Evolutionary conservation across 2,113 vertebrate species (phyloP), one percentile per base, ranked within the genome.

Genomic region (Chunga burmeisteri): DNA sequence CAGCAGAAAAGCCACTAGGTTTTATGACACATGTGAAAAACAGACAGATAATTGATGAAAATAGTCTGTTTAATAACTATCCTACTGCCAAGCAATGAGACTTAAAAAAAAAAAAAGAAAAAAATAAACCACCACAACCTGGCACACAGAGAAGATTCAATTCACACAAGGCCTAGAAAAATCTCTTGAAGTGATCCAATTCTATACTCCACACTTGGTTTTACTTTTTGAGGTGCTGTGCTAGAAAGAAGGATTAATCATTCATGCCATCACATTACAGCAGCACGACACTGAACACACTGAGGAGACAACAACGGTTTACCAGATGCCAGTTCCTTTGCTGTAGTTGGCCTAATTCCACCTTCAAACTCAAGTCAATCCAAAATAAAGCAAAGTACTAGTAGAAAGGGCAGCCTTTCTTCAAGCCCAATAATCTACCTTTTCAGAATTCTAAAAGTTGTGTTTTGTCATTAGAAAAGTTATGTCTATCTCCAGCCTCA

Each of bases 41-140:
- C 55, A 86, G 72, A 81, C 23, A 80, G 32, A 77, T 77, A 93
- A 92, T 62, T 89, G 40, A 86, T 58, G 20, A 81, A 94, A 95
- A 95, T 67, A 95, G 26, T 72, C 68, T 93, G 80, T 56, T 93
- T 81, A 90, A 90, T 81, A 86, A 91, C 59, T 63, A 85, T 32
- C 42, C 55, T 85, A n/a, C 74, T 93, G 81, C 83, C 84, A 97
- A 95, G 70, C 9, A 3, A 67, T 66, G n/a, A 79, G 72, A 96
- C 56, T 84, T 65, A 42, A 38, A 6, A 2, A 2, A 36, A 75
- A 67, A 11, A 0, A 15, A 18, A 27, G 23, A 23, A 16, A 61
- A 38, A 38, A 38, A 38, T 38, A 38, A 38, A 38, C 38, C 38
- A 22, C 1, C 25, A 62, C 25, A 90, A 42, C 65, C 56, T 66